phyloP scores from a whole-genome alignment of 2,888 invertebrate genomes.

The Aleiodes alternator region DNA sequence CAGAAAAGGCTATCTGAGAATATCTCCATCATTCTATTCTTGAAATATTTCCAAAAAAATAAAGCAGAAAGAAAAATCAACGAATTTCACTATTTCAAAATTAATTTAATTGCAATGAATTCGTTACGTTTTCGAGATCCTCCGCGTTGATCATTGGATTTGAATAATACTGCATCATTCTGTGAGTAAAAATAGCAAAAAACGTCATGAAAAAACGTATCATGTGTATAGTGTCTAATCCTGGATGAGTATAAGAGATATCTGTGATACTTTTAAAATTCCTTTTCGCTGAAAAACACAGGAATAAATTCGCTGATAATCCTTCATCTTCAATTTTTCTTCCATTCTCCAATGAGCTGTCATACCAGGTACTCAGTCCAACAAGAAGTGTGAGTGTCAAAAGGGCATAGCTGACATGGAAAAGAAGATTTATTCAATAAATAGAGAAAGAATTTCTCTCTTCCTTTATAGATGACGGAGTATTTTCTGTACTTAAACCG shows the following conservation, averaged over 20 bases:
- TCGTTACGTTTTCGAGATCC: constrained; percentile 59
- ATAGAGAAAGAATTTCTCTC: too few species aligned
- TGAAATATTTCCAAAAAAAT: not conserved
- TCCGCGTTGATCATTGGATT: constrained; percentile 56
- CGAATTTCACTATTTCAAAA: not conserved
- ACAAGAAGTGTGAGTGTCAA: constrained; percentile 52
- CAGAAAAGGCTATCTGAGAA: not conserved
- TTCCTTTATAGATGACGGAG: too few species aligned
- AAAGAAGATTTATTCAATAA: not conserved
- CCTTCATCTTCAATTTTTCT: constrained; percentile 29
- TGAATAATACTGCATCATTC: constrained; percentile 58
- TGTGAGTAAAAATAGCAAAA: constrained; percentile 60
- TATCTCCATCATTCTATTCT: not conserved
- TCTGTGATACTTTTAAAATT: constrained; percentile 61
- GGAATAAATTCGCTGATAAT: constrained; percentile 53
- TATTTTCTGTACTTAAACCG: too few species aligned
- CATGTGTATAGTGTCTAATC: constrained; percentile 64
- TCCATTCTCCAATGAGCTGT: constrained; percentile 39
- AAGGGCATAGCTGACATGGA: constrained; percentile 51
- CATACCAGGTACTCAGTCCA: constrained; percentile 55
- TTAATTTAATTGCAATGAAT: not conserved
- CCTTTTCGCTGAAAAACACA: constrained; percentile 64
- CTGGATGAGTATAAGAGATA: constrained; percentile 57
- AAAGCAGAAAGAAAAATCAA: not conserved
- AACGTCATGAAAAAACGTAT: constrained; percentile 58